phyloP scores from a whole-genome alignment of 2,797 vertebrate species.

The Cynodonichthys magdalenae region DNA sequence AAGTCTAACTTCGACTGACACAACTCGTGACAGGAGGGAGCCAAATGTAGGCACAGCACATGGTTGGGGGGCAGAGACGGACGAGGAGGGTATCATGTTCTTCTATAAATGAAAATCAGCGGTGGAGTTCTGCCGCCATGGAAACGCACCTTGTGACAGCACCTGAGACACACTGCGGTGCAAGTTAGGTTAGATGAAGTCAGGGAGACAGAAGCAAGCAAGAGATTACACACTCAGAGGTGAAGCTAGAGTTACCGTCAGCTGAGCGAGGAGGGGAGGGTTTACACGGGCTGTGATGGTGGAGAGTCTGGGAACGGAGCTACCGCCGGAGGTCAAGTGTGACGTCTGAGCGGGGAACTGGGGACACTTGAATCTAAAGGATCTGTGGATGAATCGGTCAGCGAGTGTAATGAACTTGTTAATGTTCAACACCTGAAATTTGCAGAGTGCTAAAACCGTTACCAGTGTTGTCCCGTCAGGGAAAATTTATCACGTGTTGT shows the following conservation, averaged over 20 bases:
- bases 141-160: slow-evolving; percentile 73
- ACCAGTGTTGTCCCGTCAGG: slow-evolving; percentile 31
- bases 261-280: slow-evolving; percentile 34
- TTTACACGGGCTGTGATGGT: slow-evolving; percentile 35
- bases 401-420: slow-evolving; percentile 54
- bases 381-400: slow-evolving; percentile 64
- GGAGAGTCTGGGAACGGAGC: slow-evolving; percentile 54
- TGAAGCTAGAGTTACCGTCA: slow-evolving; percentile 69
- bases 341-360: slow-evolving; percentile 30
- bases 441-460: slow-evolving; percentile 54
- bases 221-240: slow-evolving; percentile 63
- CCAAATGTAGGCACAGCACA: slow-evolving; percentile 62
- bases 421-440: slow-evolving; percentile 61
- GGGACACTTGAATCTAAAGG: slow-evolving; percentile 47
- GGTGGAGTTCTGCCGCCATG: slow-evolving; percentile 61
- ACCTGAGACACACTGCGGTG: slow-evolving; percentile 42
- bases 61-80: slow-evolving; percentile 9
- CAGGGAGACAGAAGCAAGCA: slow-evolving; percentile 53
- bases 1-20: slow-evolving; percentile 63
- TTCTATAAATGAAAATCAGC: slow-evolving; percentile 39
- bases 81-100: slow-evolving; percentile 43
- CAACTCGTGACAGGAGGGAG: slow-evolving; percentile 71
- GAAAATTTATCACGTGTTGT: slow-evolving; percentile 15
- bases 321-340: slow-evolving; percentile 33
- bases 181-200: slow-evolving; percentile 39